phyloP scores from a whole-genome alignment of 2,888 invertebrate species.

The Therioaphis trifolii region DNA sequence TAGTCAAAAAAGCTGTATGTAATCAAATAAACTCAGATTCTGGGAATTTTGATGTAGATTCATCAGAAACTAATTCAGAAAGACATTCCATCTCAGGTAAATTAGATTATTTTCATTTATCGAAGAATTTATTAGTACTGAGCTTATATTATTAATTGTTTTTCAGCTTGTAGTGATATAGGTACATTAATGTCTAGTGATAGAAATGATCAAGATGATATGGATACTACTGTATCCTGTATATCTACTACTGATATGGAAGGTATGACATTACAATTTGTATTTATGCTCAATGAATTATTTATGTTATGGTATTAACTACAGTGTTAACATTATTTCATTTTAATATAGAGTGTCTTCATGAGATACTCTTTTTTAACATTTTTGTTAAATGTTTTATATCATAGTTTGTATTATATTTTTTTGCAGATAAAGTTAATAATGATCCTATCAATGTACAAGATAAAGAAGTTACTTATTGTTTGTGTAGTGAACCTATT shows the following conservation, averaged over 20 bases:
- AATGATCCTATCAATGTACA: neutral
- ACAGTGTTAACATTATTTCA: no score
- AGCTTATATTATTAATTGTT: conserved; percentile 6
- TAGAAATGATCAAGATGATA: conserved; percentile 44
- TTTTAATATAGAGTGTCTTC: no score
- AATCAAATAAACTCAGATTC: conserved; percentile 26
- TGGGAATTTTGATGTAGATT: conserved; percentile 20
- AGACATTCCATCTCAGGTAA: conserved; percentile 54
- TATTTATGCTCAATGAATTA: no score
- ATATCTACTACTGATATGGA: conserved; percentile 30
- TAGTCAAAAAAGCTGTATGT: conserved; percentile 27
- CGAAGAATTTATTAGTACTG: neutral
- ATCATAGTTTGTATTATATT: neutral
- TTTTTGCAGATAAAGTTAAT: conserved; percentile 18
- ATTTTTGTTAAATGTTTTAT: neutral
- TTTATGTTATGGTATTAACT: no score
- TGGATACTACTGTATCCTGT: conserved; percentile 9
- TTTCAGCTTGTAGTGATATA: conserved; percentile 53
- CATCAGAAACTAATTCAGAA: conserved; percentile 56
- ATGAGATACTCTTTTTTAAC: no score
- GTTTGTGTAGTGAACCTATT: conserved; percentile 72
- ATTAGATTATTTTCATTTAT: conserved; percentile 5
- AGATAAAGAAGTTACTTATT: conserved; percentile 67
- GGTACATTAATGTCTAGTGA: conserved; percentile 52
- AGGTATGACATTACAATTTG: conserved; percentile 19